These are phyloP conservation scores for Denticeps clupeoides DNA, from an alignment of 2,797 vertebrate genomes.

Conservation along the genomic window DNA sequence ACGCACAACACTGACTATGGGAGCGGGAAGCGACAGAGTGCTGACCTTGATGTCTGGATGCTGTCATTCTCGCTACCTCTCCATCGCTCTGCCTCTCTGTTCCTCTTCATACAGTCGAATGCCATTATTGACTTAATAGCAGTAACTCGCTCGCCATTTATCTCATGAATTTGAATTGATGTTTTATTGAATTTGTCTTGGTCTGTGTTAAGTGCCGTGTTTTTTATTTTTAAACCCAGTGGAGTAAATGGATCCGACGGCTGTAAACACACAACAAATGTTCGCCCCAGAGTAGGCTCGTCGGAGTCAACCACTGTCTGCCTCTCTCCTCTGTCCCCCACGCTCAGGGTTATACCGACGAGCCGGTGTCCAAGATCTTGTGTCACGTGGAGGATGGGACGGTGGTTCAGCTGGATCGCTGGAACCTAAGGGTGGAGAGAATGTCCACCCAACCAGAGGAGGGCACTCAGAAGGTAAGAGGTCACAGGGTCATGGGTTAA, in stretches of 20 bases:
- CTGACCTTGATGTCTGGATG: background rate
- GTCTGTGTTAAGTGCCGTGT: background rate
- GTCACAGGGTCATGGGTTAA: slow-evolving; percentile 1
- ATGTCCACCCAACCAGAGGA: slow-evolving; percentile 77
- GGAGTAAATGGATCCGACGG: no score
- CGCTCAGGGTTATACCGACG: slow-evolving; percentile 89
- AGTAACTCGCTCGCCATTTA: background rate
- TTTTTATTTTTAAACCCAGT: no score
- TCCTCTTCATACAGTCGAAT: background rate
- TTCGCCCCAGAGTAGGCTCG: no score
- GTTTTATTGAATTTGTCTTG: slow-evolving; percentile 3
- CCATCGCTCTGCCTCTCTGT: background rate
- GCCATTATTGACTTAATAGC: background rate
- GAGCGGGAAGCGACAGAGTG: background rate
- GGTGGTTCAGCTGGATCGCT: slow-evolving; percentile 90
- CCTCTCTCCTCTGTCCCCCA: background rate
- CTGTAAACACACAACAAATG: no score
- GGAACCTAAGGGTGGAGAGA: slow-evolving; percentile 89
- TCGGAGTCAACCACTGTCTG: background rate
- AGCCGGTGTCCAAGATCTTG: slow-evolving; percentile 91
- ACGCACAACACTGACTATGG: background rate
- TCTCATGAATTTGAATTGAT: background rate
- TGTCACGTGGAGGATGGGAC: slow-evolving; percentile 97
- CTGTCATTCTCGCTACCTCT: slow-evolving; percentile 3
- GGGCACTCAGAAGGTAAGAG: slow-evolving; percentile 80